Evolutionary conservation across 2,797 vertebrate genomes (phyloP).

Genomic region (Pristis pectinata): DNA sequence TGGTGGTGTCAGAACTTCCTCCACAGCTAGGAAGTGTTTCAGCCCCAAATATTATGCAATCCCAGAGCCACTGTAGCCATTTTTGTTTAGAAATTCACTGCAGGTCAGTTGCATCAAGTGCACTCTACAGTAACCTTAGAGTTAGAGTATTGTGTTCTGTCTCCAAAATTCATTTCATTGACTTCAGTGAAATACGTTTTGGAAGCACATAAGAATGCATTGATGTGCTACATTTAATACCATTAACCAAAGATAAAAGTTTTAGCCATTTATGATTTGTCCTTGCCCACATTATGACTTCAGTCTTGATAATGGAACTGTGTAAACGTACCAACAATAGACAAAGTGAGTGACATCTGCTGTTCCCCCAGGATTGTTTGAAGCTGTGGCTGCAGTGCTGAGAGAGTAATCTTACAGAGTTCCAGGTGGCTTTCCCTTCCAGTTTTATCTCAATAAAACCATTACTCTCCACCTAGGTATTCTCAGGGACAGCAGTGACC

Average conservation of each 20-base stretch:
- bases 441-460: background rate
- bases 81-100: too few relatives aligned
- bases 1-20: background rate
- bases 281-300: background rate
- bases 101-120: too few relatives aligned
- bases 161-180: too few relatives aligned
- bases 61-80: background rate
- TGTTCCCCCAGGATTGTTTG: background rate
- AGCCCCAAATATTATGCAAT: background rate
- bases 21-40: background rate
- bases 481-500: constrained; percentile 1
- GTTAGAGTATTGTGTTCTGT: too few relatives aligned
- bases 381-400: background rate
- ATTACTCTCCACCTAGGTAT: background rate
- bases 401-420: background rate
- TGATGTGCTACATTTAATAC: too few relatives aligned
- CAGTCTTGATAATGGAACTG: background rate
- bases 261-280: background rate
- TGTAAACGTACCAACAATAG: background rate
- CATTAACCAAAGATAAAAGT: too few relatives aligned
- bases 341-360: background rate
- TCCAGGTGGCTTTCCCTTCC: constrained; percentile 14
- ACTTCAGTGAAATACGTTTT: too few relatives aligned
- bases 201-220: too few relatives aligned
- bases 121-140: too few relatives aligned